Evolutionary conservation across 2,113 vertebrate species (phyloP), one percentile per base, ranked within the genome.

Genomic region (Nettapus auritus): DNA sequence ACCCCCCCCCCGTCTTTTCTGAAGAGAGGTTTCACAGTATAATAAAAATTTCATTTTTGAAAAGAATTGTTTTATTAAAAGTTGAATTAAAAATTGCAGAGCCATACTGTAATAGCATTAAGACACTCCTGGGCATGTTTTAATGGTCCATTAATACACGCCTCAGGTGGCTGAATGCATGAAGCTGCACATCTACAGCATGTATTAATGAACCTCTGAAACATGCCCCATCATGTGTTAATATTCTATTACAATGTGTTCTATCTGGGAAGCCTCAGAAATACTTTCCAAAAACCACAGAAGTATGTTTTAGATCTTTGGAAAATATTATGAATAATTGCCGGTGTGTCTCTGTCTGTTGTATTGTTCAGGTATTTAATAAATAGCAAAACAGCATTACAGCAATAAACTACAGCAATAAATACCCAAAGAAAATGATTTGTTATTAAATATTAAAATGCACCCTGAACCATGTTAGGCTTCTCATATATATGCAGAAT

Each of bases 41-140:
- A 82, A 67, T 33, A 86, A 80, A 85, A 87, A 28, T 3, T 31
- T 16, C 26, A 31, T 31, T 91, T 96, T 94, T 82, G 6, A 63
- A 90, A 96, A 75, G 2, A 86, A 84, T 26, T 82, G n/a, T 73
- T 81, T 92, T 59, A 62, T 67, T 80, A 19, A 77, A 95, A 85
- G 67, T 86, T 90, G 91, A 97, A 97, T 91, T 93, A 88, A 91
- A 96, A 84, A 93, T 76, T 96, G 84, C 83, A 94, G 46, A 96
- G 60, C 56, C 52, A 33, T 91, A 89, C 29, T 86, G 48, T 80
- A 85, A 77, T 25, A 91, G 67, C 67, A 85, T 93, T 96, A 96
- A 97, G 84, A 94, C 85, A 97, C 96, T 97, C 93, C 94, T 81
- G 91, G 94, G 94, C 53, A 69, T 86, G 74, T 98, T 98, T 97